Percentiles rank a stretch among this genome's conserved stretches.
Conservation (phyloP, 2,797 vertebrate genomes). For the Bradypus variegatus region DNA sequence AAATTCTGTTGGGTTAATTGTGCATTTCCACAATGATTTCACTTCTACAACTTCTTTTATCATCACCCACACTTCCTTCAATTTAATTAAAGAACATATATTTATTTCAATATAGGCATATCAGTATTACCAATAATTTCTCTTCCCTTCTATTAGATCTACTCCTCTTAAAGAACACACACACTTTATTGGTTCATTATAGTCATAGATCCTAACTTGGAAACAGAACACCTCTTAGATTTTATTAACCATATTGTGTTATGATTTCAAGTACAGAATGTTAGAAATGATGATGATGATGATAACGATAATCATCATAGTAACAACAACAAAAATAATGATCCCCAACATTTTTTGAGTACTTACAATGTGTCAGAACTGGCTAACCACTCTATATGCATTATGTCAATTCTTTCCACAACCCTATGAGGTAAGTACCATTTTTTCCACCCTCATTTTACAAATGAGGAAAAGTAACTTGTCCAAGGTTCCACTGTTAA, state of each 20-base stretch:
- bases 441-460: neutral
- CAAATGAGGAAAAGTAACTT: neutral
- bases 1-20: neutral
- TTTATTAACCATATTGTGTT: conserved; percentile 16
- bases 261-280: conserved; percentile 11
- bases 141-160: neutral
- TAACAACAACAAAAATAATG: neutral
- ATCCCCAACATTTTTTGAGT: conserved; percentile 1
- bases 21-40: neutral
- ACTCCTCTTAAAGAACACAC: neutral
- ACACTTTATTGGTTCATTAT: neutral
- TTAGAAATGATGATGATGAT: neutral
- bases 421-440: neutral
- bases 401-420: neutral
- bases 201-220: neutral
- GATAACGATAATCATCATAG: neutral
- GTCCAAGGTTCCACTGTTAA: neutral
- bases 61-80: neutral
- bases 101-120: neutral
- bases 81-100: no score
- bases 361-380: neutral
- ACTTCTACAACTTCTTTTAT: neutral
- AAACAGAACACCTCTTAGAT: neutral
- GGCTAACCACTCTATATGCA: neutral
- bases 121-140: neutral